Base-by-base conservation (phyloP, 2,888 invertebrate genomes). In the Tridacna crocea region DNA sequence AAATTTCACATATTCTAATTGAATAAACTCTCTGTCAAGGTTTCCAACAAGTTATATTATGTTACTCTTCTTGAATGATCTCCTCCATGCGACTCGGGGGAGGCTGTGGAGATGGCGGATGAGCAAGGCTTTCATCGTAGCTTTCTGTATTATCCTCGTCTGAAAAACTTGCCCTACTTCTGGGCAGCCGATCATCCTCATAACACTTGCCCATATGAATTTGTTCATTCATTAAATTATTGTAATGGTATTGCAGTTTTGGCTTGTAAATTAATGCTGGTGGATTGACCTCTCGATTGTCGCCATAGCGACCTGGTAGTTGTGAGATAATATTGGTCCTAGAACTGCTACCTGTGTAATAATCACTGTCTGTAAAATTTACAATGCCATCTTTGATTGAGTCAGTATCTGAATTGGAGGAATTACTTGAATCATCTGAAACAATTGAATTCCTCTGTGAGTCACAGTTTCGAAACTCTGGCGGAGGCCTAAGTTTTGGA, bases 401-500 rank as follows among this genome's bases (percentile, higher is more conserved):
- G 68, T 88, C 81, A 13, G 79, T 82, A 55, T 85, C 86, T 12
- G 85, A 82, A 58, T 89, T 88, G 11, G 85, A 85, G 0, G 85
- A 87, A 58, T 87, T 83, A 72, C 87, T 88, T 48, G 88, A 88
- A 72, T 87, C 87, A 47, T 89, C 89, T 3, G 90, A 88, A 24
- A 87, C 82, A 60, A 89, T 83, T 12, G 88, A 84, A 55, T 90
- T 85, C 51, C 90, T 75, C 48, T 78, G 80, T 3, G 87, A 84
- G 24, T 87, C 87, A 27, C 87, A 85, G 75, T 85, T 89, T 61
- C 89, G 84, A 80, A 91, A 90, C 74, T 91, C 89, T 11, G 92
- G 92, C 3, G 92, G 92, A 1, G 92, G 92, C 61, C 90, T 89
- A 15, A 92, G 85, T 66, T 88, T 91, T 6, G 91, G 92, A 12